Evolutionary conservation across 2,888 invertebrate genomes (phyloP), one percentile per base, ranked within the genome.

Genomic region (Odontothrips loti): DNA sequence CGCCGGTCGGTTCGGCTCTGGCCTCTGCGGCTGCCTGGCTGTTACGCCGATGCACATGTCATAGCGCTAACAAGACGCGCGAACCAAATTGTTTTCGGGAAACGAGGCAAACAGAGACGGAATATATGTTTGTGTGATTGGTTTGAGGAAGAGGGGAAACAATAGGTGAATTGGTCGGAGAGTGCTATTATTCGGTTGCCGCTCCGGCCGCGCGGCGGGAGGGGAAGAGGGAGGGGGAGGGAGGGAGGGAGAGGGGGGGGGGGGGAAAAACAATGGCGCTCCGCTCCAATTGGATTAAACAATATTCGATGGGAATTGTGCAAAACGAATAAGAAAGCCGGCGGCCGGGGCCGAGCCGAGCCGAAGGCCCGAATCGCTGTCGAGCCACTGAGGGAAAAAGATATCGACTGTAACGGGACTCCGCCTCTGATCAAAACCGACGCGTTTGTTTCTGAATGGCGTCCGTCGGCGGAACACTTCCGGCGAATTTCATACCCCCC

Each of bases 251-350:
- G 47, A 80, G 47, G 11, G 80, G 9, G 78, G 79, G 27, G 80
- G 58, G n/a, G 78, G 75, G 79, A 58, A 82, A 80, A 80, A 81
- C 80, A 81, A 82, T 75, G 68, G 68, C 68, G 68, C 68, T 75
- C 1, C 68, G 68, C 68, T 75, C 68, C 68, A 27, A 75, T 75
- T 75, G 68, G 68, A 75, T 75, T 75, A 75, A 75, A 75, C 68
- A 75, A 75, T 27, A 75, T 75, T 27, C 68, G 68, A 75, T 75
- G 68, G 68, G 12, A 75, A 75, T 75, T 27, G 68, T 75, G 68
- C 68, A 75, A 27, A 75, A 27, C 68, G 68, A 27, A 20, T 20
- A 58, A 20, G 20, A 58, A 20, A 10, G 51, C 12, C 4, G 51
- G 51, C 51, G 34, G 34, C 34, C n/a, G 34, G 34, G 3, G 34